These are phyloP conservation scores for Parazoanthus darwini DNA, from an alignment of 92 coral and sea anemone species.

Conservation along the genomic window DNA sequence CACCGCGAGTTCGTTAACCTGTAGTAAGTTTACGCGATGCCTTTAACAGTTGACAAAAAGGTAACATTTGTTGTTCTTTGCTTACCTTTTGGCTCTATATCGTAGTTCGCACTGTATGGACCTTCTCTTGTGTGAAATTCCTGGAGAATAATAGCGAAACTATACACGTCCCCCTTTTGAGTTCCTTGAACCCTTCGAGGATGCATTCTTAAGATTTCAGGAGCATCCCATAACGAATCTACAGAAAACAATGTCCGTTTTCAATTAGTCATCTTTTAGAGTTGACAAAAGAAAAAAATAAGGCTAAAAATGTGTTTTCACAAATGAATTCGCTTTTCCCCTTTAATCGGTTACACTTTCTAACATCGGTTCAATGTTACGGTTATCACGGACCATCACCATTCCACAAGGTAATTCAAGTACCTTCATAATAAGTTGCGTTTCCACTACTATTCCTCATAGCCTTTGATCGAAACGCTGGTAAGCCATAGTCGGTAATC, in stretches of 20 bases:
- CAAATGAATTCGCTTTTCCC: neutral
- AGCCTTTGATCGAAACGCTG: slow-evolving; percentile 66
- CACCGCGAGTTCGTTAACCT: no score
- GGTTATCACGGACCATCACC: neutral
- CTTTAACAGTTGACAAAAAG: neutral
- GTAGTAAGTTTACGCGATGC: neutral
- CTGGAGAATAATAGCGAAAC: slow-evolving; percentile 87
- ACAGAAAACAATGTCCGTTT: neutral
- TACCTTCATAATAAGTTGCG: slow-evolving; percentile 3
- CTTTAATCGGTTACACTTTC: no score
- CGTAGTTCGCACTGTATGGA: slow-evolving; percentile 82
- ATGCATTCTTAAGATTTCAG: slow-evolving; percentile 78
- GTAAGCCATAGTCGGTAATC: slow-evolving; percentile 78
- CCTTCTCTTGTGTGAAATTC: slow-evolving; percentile 94
- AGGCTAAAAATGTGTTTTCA: neutral
- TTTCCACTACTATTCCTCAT: slow-evolving; percentile 1
- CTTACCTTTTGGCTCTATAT: slow-evolving; percentile 73
- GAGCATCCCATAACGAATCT: slow-evolving; percentile 92
- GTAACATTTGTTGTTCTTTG: neutral
- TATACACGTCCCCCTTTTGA: slow-evolving; percentile 89
- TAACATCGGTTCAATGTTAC: neutral
- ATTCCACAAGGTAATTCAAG: neutral
- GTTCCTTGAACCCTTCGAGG: slow-evolving; percentile 74
- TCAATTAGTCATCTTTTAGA: neutral
- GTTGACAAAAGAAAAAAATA: no score